A percentile compares a stretch with the other conserved stretches of the same genome.
Conservation (phyloP, 2,888 invertebrate genomes). For the Aphodius granarius region DNA sequence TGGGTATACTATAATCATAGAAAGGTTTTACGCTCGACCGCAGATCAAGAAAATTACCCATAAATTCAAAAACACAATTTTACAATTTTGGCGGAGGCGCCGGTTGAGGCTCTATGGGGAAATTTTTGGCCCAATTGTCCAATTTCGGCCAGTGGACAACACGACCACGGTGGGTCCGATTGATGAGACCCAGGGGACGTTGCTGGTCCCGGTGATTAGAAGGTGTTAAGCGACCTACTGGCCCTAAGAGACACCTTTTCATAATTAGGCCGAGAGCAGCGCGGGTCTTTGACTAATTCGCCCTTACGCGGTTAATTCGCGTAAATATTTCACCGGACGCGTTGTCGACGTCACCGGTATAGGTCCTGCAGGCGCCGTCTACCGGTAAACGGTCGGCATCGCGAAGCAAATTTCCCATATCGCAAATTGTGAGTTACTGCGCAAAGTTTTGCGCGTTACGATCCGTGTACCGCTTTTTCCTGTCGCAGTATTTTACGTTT, state of each 20-base stretch:
- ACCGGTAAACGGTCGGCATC: background rate
- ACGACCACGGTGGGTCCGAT: background rate
- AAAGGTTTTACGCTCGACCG: too few relatives aligned
- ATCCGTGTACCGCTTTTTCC: background rate
- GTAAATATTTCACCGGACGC: background rate
- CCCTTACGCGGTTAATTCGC: background rate
- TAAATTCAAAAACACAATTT: background rate
- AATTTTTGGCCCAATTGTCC: constrained; percentile 24
- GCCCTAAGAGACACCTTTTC: constrained; percentile 26
- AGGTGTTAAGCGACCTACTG: constrained; percentile 21
- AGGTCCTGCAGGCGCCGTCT: background rate
- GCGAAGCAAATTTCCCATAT: background rate
- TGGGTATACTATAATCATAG: too few relatives aligned
- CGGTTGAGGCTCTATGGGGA: constrained; percentile 7
- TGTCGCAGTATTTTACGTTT: background rate
- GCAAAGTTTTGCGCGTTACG: background rate
- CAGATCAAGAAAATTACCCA: too few relatives aligned
- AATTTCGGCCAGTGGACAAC: constrained; percentile 14
- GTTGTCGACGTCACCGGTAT: background rate
- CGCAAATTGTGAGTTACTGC: background rate
- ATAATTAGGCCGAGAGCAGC: constrained; percentile 21
- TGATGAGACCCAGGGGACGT: constrained; percentile 22
- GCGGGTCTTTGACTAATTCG: background rate
- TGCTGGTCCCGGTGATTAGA: constrained; percentile 18
- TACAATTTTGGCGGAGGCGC: constrained; percentile 9